phyloP scores from a whole-genome alignment of 2,113 vertebrate genomes.

The Eupsittula cactorum region DNA sequence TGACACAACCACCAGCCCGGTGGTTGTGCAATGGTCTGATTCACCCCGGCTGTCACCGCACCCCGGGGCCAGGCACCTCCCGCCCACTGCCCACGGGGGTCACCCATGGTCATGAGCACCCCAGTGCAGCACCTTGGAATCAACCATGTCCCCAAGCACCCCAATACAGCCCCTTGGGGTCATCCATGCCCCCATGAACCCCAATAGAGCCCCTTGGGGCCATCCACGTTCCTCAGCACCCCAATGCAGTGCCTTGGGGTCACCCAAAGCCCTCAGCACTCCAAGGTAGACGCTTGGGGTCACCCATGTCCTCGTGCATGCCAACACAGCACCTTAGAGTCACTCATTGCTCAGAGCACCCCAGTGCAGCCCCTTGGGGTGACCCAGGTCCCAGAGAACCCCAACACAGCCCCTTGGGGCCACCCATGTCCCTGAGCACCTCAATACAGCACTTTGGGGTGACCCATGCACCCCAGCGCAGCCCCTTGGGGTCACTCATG shows the following conservation, averaged over 20 bases:
- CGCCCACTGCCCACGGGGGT: not conserved
- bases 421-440: not conserved
- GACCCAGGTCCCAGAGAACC: fast-evolving
- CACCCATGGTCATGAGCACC: fast-evolving
- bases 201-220: not conserved
- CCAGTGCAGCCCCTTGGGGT: fast-evolving
- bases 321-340: not conserved
- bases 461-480: not conserved
- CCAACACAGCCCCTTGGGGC: too few species aligned
- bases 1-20: not conserved
- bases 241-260: not conserved
- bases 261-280: too few species aligned
- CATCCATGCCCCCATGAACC: not conserved
- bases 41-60: not conserved
- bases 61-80: not conserved
- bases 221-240: fast-evolving
- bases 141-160: fast-evolving
- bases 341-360: fast-evolving
- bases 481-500: not conserved
- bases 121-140: fast-evolving
- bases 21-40: not conserved
- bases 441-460: not conserved
- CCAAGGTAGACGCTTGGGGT: fast-evolving
- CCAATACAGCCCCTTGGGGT: fast-evolving
- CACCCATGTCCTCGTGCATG: fast-evolving